Percentiles rank a stretch among this genome's conserved stretches.
These are phyloP conservation scores for Oryzias dopingdopingensis DNA, from an alignment of 2,797 vertebrate genomes.

Conservation along the genomic window DNA sequence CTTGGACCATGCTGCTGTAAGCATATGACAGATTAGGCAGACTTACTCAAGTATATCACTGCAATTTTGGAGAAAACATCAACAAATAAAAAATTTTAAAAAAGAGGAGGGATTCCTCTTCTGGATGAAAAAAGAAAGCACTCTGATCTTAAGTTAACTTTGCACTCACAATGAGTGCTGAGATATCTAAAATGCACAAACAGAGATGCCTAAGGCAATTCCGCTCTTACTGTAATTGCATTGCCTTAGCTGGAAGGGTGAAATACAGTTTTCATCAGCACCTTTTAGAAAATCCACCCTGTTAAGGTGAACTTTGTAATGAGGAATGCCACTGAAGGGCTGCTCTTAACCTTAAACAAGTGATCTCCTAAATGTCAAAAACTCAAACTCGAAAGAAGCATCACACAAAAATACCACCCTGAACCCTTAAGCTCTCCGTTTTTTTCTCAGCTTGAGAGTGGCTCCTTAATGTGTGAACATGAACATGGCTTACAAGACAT, in stretches of 20 bases:
- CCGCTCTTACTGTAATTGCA: slow-evolving; percentile 48
- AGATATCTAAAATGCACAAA: slow-evolving; percentile 21
- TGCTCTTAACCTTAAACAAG: slow-evolving; percentile 1
- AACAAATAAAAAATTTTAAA: slow-evolving; percentile 25
- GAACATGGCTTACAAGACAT: slow-evolving; percentile 46
- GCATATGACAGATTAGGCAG: slow-evolving; percentile 1
- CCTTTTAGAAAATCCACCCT: slow-evolving; percentile 34
- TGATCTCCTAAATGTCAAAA: slow-evolving; percentile 27
- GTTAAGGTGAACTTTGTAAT: slow-evolving; percentile 19
- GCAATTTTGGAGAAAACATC: slow-evolving; percentile 16
- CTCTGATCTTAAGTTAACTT: slow-evolving; percentile 38
- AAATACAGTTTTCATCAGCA: slow-evolving; percentile 43
- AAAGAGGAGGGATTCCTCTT: slow-evolving; percentile 11
- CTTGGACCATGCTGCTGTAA: slow-evolving; percentile 20
- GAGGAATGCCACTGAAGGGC: slow-evolving; percentile 15
- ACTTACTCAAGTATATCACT: slow-evolving; percentile 17
- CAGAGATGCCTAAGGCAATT: slow-evolving; percentile 18
- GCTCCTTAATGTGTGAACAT: slow-evolving; percentile 59
- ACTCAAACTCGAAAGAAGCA: slow-evolving; percentile 43
- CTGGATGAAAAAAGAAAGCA: slow-evolving; percentile 21
- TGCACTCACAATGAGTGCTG: slow-evolving; percentile 30
- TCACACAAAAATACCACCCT: slow-evolving; percentile 38
- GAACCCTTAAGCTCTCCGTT: slow-evolving; percentile 17
- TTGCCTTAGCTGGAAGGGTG: slow-evolving; percentile 32
- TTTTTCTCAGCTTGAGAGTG: slow-evolving; percentile 28